Conservation (phyloP, 2,113 vertebrate species). For the Quiscalus mexicanus region DNA sequence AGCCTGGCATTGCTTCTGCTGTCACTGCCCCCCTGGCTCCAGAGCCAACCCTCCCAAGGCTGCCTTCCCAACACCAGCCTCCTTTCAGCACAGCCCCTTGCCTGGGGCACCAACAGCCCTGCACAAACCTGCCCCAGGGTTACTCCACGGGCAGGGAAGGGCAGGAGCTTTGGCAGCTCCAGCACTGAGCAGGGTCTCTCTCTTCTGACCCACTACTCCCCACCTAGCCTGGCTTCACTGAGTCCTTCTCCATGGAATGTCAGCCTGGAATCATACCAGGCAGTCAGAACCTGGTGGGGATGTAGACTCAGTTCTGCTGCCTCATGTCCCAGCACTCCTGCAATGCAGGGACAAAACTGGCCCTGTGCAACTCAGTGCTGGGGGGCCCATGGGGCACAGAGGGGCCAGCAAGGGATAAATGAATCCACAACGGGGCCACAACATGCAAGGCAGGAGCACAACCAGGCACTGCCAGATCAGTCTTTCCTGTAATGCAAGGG, state of each 20-base stretch:
- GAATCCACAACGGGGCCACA: fast-evolving
- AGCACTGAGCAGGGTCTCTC: not conserved
- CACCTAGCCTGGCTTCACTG: not conserved
- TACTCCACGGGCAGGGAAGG: not conserved
- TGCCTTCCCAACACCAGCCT: not conserved
- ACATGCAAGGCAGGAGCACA: not conserved
- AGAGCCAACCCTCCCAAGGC: fast-evolving
- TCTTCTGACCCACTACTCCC: not conserved
- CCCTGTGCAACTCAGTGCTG: not conserved
- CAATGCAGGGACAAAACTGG: not conserved
- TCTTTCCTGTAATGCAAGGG: not conserved
- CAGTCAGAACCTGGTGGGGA: not conserved
- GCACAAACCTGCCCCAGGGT: not conserved
- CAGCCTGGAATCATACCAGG: not conserved
- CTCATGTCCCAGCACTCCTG: fast-evolving
- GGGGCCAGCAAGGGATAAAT: not conserved
- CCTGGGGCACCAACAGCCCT: not conserved
- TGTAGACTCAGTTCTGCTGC: not conserved
- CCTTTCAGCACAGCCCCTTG: not conserved
- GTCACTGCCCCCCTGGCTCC: not conserved
- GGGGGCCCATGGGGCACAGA: not conserved
- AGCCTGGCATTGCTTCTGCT: not conserved
- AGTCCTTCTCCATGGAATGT: not conserved
- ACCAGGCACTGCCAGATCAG: not conserved
- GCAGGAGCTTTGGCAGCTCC: not conserved